Conservation (phyloP, 2,888 invertebrate species). For the Rosalia funebris region DNA sequence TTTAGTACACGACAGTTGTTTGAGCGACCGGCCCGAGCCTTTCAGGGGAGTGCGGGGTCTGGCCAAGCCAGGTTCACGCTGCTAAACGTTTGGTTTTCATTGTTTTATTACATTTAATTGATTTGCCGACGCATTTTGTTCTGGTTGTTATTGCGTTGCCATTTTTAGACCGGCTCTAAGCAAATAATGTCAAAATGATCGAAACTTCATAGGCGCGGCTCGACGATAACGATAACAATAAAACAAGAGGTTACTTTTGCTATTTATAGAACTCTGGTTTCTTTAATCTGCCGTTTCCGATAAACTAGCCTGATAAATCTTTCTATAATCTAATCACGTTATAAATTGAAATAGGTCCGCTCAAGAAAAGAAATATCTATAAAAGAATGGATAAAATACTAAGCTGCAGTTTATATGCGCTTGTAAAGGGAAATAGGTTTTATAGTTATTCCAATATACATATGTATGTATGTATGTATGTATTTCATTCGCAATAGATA, state of each 20-base stretch:
- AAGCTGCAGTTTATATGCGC: too few species aligned
- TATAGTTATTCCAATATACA: too few species aligned
- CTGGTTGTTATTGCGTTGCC: conserved; percentile 11
- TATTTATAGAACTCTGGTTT: background rate
- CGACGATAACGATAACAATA: too few species aligned
- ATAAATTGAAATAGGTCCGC: too few species aligned
- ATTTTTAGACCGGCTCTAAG: conserved; percentile 10
- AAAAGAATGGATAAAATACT: too few species aligned
- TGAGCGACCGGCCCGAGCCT: conserved; percentile 48
- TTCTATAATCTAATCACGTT: too few species aligned
- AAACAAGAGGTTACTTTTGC: background rate
- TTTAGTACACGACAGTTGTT: conserved; percentile 62
- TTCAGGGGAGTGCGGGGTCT: conserved; percentile 41
- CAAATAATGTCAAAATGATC: background rate
- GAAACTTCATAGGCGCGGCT: conserved; percentile 9
- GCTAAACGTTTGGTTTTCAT: conserved; percentile 58
- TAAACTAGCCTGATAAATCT: too few species aligned
- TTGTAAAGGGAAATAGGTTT: too few species aligned
- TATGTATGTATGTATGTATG: too few species aligned
- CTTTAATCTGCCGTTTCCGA: too few species aligned
- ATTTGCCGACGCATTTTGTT: conserved; percentile 35
- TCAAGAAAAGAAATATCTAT: too few species aligned
- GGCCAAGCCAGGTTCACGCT: conserved; percentile 58
- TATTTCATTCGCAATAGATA: too few species aligned
- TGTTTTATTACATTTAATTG: conserved; percentile 54